phyloP scores from a whole-genome alignment of 2,797 vertebrate genomes.

The Adrianichthys oophorus region DNA sequence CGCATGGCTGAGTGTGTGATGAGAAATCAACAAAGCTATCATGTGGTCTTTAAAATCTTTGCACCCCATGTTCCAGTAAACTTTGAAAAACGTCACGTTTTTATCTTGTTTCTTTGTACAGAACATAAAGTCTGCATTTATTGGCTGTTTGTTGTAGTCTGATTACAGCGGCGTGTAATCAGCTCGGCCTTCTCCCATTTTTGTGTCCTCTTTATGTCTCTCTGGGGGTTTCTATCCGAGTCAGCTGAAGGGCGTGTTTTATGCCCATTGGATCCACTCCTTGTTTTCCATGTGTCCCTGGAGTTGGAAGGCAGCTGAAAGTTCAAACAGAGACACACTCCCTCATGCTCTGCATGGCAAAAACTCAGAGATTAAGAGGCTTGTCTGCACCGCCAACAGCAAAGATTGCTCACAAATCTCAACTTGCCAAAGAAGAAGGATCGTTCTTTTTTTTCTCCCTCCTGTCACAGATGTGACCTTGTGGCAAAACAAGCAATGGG shows the following conservation, averaged over 20 bases:
- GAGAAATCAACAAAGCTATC: constrained; percentile 11
- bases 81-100: constrained; percentile 9
- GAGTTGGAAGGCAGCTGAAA: constrained; percentile 75
- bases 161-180: constrained; percentile 45
- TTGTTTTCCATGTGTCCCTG: constrained; percentile 75
- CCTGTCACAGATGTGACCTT: constrained; percentile 37
- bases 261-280: constrained; percentile 70
- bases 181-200: constrained; percentile 29
- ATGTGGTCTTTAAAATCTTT: background rate
- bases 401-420: constrained; percentile 58
- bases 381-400: constrained; percentile 68
- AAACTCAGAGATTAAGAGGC: constrained; percentile 77
- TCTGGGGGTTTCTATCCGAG: constrained; percentile 45
- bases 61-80: constrained; percentile 19
- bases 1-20: constrained; percentile 5
- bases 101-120: constrained; percentile 37
- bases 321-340: constrained; percentile 77
- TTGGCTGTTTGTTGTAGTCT: constrained; percentile 35
- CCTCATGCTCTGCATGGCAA: constrained; percentile 69
- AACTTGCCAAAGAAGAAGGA: constrained; percentile 68
- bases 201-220: constrained; percentile 45
- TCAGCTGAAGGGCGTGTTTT: constrained; percentile 54
- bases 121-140: constrained; percentile 53
- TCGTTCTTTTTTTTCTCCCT: constrained; percentile 53
- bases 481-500: constrained; percentile 28